Evolutionary conservation across 2,797 vertebrate genomes (phyloP).

Genomic region (Fundulus diaphanus): DNA sequence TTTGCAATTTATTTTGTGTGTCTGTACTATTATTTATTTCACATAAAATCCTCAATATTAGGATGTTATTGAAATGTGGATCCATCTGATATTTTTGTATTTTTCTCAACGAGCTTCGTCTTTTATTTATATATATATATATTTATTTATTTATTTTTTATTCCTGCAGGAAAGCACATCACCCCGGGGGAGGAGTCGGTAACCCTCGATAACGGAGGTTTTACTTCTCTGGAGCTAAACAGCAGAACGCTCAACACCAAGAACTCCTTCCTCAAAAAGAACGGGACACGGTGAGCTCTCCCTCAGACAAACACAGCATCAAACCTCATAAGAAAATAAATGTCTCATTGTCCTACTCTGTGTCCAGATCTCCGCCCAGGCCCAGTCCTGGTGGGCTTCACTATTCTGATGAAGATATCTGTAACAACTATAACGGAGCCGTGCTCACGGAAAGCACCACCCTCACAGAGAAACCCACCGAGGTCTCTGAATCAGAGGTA

Average conservation of each 20-base stretch:
- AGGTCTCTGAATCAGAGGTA: constrained; percentile 93
- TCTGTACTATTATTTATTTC: neutral
- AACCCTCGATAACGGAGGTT: constrained; percentile 94
- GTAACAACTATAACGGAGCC: constrained; percentile 92
- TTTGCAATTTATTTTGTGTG: neutral
- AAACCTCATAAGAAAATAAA: neutral
- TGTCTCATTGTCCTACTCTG: constrained; percentile 1
- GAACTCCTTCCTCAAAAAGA: constrained; percentile 93
- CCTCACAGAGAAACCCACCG: constrained; percentile 89
- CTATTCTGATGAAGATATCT: constrained; percentile 96
- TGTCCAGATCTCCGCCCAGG: constrained; percentile 90
- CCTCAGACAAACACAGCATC: no score
- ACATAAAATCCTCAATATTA: neutral
- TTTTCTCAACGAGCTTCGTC: no score
- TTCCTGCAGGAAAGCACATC: constrained; percentile 85
- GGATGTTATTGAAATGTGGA: neutral
- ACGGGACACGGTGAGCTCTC: constrained; percentile 87
- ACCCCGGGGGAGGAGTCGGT: constrained; percentile 89
- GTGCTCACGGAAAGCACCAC: constrained; percentile 88
- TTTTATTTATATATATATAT: no score
- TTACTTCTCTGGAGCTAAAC: constrained; percentile 93
- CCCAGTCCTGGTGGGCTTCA: constrained; percentile 94
- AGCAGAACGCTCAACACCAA: constrained; percentile 92
- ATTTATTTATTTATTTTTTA: neutral
- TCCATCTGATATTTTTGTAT: no score